Evolutionary conservation across 2,113 vertebrate species (phyloP).

Genomic region (Noturus placidus): DNA sequence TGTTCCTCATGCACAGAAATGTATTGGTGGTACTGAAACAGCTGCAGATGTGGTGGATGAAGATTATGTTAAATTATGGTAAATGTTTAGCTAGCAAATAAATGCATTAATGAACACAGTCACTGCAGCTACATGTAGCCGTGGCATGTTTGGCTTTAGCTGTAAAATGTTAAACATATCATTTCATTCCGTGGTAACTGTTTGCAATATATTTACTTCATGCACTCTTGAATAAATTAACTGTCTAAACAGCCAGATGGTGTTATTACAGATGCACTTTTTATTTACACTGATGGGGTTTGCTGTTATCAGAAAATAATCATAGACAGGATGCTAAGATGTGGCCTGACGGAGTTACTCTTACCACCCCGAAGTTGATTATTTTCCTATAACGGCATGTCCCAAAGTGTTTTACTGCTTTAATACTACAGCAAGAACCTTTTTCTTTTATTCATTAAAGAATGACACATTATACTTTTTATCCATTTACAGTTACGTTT

Average conservation of each 20-base stretch:
- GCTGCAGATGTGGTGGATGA: background rate
- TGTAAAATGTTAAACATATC: background rate
- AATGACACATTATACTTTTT: background rate
- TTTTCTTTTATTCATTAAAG: background rate
- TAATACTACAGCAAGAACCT: no score
- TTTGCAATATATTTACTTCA: background rate
- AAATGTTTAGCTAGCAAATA: background rate
- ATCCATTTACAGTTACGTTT: background rate
- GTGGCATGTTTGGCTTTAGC: background rate
- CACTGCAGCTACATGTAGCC: background rate
- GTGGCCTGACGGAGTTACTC: background rate
- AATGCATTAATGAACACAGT: background rate
- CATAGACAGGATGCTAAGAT: background rate
- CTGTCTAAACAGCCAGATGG: background rate
- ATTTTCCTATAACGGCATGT: background rate
- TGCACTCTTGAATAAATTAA: background rate
- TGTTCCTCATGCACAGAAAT: background rate
- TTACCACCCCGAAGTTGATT: background rate
- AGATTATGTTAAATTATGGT: background rate
- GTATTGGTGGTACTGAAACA: background rate
- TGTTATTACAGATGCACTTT: constrained; percentile 8
- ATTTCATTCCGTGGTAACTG: background rate
- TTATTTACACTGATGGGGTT: constrained; percentile 13
- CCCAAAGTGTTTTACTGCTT: background rate
- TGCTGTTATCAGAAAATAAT: background rate